Evolutionary conservation across 2,113 vertebrate genomes (phyloP), one percentile per base, ranked within the genome.

Genomic region (Perca schrenkii): DNA sequence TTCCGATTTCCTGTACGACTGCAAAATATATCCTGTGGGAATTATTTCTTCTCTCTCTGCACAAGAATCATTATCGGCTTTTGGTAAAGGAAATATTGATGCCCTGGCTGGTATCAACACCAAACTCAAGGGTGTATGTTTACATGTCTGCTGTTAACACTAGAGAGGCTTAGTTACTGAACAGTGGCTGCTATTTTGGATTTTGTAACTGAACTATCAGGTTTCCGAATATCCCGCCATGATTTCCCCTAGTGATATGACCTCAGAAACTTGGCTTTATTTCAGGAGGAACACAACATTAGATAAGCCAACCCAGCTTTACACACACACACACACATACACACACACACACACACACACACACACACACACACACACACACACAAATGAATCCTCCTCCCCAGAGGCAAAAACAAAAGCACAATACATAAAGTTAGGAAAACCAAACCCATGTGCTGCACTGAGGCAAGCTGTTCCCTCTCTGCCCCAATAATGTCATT

Each of bases 151-250:
- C 31, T 79, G 54, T 80, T 67, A 70, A 85, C 73, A 61, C 75
- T 12, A 40, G 22, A 82, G 56, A 61, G 4, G 74, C 61, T 36
- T 31, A 53, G 78, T 61, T 3, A 5, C 83, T 74, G 60, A 74
- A 68, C 67, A 43, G 74, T 79, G 75, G 68, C 85, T 53, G 65
- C 75, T 72, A 74, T 67, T 86, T 87, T 66, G 34, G 79, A 86
- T 88, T 80, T 49, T 47, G 49, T 84, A 69, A 86, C 78, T 85
- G 79, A 85, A 88, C 88, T 81, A 86, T 89, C 71, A 69, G 64
- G 56, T 90, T 85, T 85, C 84, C 80, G 77, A 83, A 60, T 36
- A 71, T 52, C 53, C 72, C 13, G 22, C 72, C 53, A 61, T 84
- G 74, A 40, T 79, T 85, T 74, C 82, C 80, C 66, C 79, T 14